These are phyloP conservation scores for Epinotia bilunana DNA, from an alignment of 2,888 invertebrate genomes.

Conservation along the genomic window DNA sequence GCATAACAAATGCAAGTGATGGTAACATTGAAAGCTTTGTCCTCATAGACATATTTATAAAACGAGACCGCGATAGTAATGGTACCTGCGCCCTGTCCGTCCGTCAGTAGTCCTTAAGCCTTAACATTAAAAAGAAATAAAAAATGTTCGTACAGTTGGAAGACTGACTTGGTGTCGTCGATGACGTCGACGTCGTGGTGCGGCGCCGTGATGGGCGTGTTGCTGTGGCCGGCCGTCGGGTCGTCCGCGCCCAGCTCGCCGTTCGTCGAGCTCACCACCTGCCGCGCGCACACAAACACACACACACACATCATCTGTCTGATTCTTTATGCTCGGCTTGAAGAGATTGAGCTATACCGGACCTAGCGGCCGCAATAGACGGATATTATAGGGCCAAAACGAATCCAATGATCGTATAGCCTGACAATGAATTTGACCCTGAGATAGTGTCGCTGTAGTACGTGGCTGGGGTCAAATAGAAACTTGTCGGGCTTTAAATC, in stretches of 20 bases:
- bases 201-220: constrained; percentile 97
- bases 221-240: constrained; percentile 98
- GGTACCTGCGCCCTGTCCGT: neutral
- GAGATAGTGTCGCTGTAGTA: too few species aligned
- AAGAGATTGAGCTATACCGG: too few species aligned
- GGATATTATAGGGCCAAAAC: neutral
- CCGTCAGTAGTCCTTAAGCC: constrained; percentile 6
- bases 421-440: too few species aligned
- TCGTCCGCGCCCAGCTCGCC: constrained; percentile 98
- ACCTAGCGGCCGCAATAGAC: too few species aligned
- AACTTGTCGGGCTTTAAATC: too few species aligned
- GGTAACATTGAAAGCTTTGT: neutral
- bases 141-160: constrained; percentile 75
- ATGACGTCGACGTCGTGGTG: constrained; percentile 97
- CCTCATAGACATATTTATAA: neutral
- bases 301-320: too few species aligned
- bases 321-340: too few species aligned
- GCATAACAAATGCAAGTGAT: too few species aligned
- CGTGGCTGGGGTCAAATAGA: too few species aligned
- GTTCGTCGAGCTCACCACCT: constrained; percentile 99
- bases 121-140: constrained; percentile 42
- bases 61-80: neutral
- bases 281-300: constrained; percentile 46
- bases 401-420: neutral
- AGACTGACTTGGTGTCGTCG: constrained; percentile 98